Conservation (phyloP, 2,113 vertebrate species). For the Podiceps cristatus region DNA sequence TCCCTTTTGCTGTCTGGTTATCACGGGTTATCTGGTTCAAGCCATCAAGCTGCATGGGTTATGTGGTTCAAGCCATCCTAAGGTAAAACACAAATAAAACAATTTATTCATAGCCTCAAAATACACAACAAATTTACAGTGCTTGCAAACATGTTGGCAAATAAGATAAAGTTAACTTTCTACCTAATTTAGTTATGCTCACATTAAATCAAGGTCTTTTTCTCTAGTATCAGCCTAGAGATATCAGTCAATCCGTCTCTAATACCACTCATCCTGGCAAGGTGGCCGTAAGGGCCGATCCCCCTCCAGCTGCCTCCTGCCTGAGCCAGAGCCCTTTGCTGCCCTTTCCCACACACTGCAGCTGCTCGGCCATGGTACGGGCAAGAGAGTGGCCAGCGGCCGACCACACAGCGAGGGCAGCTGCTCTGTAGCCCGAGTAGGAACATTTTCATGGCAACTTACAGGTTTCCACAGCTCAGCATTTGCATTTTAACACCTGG, state of each 20-base stretch:
- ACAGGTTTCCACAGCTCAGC: background rate
- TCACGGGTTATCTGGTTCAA: background rate
- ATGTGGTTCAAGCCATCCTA: background rate
- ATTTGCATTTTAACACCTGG: background rate
- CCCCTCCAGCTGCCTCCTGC: background rate
- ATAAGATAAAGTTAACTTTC: background rate
- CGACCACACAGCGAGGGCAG: fast-evolving
- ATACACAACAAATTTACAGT: background rate
- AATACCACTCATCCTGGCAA: background rate
- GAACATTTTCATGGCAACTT: background rate
- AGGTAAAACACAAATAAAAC: background rate
- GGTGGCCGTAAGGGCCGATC: background rate
- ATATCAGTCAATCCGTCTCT: background rate
- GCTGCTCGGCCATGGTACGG: background rate
- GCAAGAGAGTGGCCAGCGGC: background rate
- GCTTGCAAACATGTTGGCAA: background rate
- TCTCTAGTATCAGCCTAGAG: background rate
- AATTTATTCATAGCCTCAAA: background rate
- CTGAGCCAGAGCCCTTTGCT: background rate
- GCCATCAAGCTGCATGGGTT: no score
- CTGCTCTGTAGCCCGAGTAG: background rate
- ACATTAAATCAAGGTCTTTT: background rate
- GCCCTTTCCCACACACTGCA: background rate
- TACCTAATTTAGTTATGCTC: background rate
- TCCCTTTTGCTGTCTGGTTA: background rate